These are phyloP conservation scores for Pectinophora gossypiella DNA, from an alignment of 1,140 invertebrate genomes.

Conservation along the genomic window DNA sequence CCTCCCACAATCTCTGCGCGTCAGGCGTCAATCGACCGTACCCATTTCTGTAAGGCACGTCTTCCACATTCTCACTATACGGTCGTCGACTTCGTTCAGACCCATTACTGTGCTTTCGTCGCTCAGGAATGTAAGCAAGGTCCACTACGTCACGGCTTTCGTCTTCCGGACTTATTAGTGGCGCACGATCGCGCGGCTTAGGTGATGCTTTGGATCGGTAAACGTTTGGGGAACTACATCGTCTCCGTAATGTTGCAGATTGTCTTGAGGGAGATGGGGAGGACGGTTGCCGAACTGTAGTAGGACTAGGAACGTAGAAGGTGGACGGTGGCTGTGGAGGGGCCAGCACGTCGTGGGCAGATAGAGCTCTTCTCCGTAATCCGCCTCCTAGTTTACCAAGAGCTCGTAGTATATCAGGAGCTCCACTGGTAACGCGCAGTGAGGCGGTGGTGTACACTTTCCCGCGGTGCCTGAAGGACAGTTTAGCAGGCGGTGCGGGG, in stretches of 20 bases:
- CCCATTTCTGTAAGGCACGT: constrained; percentile 54
- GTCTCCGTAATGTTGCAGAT: constrained; percentile 49
- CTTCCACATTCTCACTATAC: constrained; percentile 68
- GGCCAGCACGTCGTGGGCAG: constrained; percentile 80
- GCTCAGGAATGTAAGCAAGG: constrained; percentile 45
- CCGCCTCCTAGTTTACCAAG: constrained; percentile 82
- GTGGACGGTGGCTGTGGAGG: constrained; percentile 74
- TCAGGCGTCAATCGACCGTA: constrained; percentile 47
- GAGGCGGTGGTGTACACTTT: constrained; percentile 79
- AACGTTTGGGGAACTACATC: constrained; percentile 70
- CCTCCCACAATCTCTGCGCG: constrained; percentile 55
- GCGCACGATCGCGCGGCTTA: constrained; percentile 36
- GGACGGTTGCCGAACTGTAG: constrained; percentile 40
- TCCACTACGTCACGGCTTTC: constrained; percentile 61
- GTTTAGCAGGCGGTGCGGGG: constrained; percentile 57
- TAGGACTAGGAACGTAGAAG: constrained; percentile 82
- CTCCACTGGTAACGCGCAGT: constrained; percentile 77
- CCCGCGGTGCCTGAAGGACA: constrained; percentile 68
- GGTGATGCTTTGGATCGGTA: constrained; percentile 52
- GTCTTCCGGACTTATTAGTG: constrained; percentile 50
- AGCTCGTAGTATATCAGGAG: constrained; percentile 79
- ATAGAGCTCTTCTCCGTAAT: constrained; percentile 78
- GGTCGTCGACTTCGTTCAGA: constrained; percentile 55
- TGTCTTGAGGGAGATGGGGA: constrained; percentile 54
- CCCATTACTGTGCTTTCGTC: constrained; percentile 38